Evolutionary conservation across 1,140 invertebrate genomes (phyloP), one percentile per base, ranked within the genome.

Genomic region (Teleogryllus occipitalis): DNA sequence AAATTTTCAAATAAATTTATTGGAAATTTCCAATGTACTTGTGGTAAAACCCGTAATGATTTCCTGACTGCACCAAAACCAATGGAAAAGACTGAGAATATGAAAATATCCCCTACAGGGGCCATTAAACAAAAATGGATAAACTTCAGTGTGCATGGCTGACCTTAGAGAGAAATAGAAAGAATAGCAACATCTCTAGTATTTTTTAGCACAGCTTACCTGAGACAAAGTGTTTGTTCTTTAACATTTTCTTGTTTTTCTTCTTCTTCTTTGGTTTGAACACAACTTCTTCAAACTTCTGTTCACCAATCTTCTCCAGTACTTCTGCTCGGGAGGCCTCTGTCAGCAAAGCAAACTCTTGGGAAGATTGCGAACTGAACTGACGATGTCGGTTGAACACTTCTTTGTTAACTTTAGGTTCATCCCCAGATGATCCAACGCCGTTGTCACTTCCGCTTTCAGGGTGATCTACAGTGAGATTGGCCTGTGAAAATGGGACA

Each of bases 201-300:
- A n/a, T n/a, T 5, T 39, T 39, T 39, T 39, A 39, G 5, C 27
- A 39, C 1, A 39, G 27, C 27, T 39, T 39, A 46, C 73, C 46
- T 14, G 27, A 65, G 8, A 78, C 18, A 47, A 49, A 39, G 27
- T 39, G 47, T 15, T n/a, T 47, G 80, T 83, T 79, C 85, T 89
- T 82, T 86, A 86, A 74, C 83, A 86, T 81, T 85, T 39, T 77
- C 47, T 77, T 77, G n/a, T 87, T 81, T 83, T 86, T 82, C 18
- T 75, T 79, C n/a, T 48, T 79, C 10, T 75, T 72, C 73, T 75
- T 79, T 4, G 86, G 87, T 49, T 84, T 89, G 82, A 89, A 88
- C 27, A 91, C 88, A 54, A 90, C 87, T 79, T 91, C 89, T 80
- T 89, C 89, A 81, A 88, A 89, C 78, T 89, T 87, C 81, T 89